phyloP scores from a whole-genome alignment of 2,888 invertebrate genomes.

The Coleophora flavipennella region DNA sequence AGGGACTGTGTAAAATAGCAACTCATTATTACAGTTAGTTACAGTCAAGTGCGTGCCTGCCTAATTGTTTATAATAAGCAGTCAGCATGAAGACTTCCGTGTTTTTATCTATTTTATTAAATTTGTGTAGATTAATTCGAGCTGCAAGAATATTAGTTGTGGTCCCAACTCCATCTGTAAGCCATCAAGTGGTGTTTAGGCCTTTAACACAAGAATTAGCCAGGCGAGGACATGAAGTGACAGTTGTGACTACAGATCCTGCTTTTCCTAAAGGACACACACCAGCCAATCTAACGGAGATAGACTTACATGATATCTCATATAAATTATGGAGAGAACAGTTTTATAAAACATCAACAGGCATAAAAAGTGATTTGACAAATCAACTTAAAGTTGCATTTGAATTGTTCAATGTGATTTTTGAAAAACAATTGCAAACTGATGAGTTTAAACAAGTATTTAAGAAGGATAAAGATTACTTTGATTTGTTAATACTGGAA shows the following conservation, averaged over 20 bases:
- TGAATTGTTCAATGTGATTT: neutral
- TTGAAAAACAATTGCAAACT: constrained; percentile 8
- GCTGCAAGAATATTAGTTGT: constrained; percentile 36
- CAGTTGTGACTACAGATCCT: constrained; percentile 40
- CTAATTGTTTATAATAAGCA: no score
- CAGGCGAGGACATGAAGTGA: constrained; percentile 44
- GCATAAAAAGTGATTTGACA: constrained; percentile 2
- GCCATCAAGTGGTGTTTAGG: constrained; percentile 36
- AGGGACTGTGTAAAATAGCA: no score
- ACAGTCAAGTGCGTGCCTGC: no score
- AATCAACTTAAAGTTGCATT: neutral
- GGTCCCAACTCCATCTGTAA: constrained; percentile 36
- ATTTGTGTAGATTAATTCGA: neutral
- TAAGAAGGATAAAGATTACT: constrained; percentile 13
- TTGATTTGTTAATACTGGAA: constrained; percentile 37
- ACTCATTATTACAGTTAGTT: no score
- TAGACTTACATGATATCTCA: constrained; percentile 33
- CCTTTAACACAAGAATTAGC: constrained; percentile 37
- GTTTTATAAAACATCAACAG: constrained; percentile 6
- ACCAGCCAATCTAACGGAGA: constrained; percentile 37
- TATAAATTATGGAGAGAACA: constrained; percentile 20
- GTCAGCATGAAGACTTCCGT: no score
- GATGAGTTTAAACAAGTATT: constrained; percentile 10
- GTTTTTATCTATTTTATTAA: no score
- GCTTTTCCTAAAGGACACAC: constrained; percentile 19